phyloP scores from a whole-genome alignment of 2,888 invertebrate species.

The Xiphydria camelus region DNA sequence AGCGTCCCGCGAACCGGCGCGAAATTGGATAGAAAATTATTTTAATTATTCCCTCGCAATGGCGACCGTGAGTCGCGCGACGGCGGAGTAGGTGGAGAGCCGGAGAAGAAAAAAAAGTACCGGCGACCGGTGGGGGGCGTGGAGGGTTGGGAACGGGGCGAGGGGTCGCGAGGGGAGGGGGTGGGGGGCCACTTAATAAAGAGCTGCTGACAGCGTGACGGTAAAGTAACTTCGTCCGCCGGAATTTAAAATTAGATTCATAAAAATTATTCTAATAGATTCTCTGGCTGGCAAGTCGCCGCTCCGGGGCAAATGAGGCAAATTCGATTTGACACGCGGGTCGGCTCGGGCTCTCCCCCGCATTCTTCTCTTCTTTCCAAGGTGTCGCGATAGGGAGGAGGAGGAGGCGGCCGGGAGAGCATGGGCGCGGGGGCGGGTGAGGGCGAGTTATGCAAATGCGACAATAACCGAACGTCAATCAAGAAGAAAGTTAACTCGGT shows the following conservation, averaged over 20 bases:
- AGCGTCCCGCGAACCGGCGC: conserved; percentile 3
- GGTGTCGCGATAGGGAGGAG: not conserved
- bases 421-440: conserved; percentile 22
- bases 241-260: conserved; percentile 58
- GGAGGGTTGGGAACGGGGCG: conserved; percentile 9
- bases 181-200: conserved; percentile 50
- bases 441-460: conserved; percentile 53
- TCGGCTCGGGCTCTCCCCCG: conserved; percentile 28
- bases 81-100: no score
- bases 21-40: conserved; percentile 32
- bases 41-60: conserved; percentile 40
- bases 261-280: conserved; percentile 59
- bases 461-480: conserved; percentile 56
- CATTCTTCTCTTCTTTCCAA: conserved; percentile 29
- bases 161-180: conserved; percentile 1
- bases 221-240: conserved; percentile 52
- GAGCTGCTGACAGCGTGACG: conserved; percentile 52
- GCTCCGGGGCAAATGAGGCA: conserved; percentile 50
- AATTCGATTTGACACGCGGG: conserved; percentile 56
- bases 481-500: conserved; percentile 46
- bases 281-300: conserved; percentile 41
- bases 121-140: conserved; percentile 23
- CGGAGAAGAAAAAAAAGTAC: no score
- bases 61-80: no score
- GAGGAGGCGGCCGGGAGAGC: not conserved